Evolutionary conservation across 2,888 invertebrate species (phyloP).

Genomic region (Adela reaumurella): DNA sequence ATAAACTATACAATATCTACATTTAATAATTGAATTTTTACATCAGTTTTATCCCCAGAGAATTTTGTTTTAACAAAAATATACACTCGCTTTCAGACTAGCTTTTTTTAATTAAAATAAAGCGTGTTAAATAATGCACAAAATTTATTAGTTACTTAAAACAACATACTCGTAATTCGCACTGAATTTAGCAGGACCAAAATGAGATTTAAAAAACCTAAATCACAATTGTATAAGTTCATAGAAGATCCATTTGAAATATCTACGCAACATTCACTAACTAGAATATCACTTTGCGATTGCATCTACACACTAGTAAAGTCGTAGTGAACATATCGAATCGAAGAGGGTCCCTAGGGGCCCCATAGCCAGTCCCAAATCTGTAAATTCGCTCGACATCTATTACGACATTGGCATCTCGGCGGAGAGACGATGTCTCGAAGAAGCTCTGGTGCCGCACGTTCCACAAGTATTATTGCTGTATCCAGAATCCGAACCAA

Average conservation of each 20-base stretch:
- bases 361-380: not conserved
- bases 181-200: too few species aligned
- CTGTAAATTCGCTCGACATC: not conserved
- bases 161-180: too few species aligned
- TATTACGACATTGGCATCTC: constrained; percentile 48
- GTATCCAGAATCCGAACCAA: constrained; percentile 83
- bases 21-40: too few species aligned
- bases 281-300: not conserved
- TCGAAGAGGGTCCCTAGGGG: not conserved
- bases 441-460: constrained; percentile 60
- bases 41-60: too few species aligned
- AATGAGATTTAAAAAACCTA: too few species aligned
- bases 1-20: too few species aligned
- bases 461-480: constrained; percentile 77
- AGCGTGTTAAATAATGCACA: too few species aligned
- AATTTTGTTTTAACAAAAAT: not conserved
- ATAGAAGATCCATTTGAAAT: not conserved
- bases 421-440: constrained; percentile 44
- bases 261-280: not conserved
- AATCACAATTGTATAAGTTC: too few species aligned
- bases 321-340: not conserved
- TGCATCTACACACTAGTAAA: not conserved
- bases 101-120: not conserved
- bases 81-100: not conserved
- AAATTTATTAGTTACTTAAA: too few species aligned